A percentile compares a stretch with the other conserved stretches of the same genome.
These are phyloP conservation scores for Blomia tropicalis DNA, from an alignment of 2,888 invertebrate species.

Conservation along the genomic window DNA sequence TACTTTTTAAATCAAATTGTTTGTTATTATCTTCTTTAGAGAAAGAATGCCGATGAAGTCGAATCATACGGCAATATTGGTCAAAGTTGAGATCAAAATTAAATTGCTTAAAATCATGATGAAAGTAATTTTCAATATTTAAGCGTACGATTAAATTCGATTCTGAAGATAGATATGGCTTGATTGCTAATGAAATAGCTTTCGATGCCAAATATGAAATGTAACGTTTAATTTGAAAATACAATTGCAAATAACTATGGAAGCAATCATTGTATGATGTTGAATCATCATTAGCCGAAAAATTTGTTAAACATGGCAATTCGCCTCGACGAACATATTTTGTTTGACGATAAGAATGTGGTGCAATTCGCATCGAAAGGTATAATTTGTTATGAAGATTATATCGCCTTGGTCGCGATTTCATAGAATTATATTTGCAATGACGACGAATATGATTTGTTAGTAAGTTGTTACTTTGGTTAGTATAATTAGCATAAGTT, in stretches of 20 bases:
- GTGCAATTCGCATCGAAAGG: background rate
- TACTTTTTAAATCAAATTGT: background rate
- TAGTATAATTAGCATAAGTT: too few species aligned
- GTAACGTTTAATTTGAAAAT: background rate
- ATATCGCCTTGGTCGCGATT: background rate
- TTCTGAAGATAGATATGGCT: background rate
- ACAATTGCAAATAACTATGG: background rate
- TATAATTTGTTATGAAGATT: background rate
- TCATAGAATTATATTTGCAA: background rate
- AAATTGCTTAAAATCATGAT: background rate
- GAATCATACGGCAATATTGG: background rate
- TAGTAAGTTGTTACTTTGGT: too few species aligned
- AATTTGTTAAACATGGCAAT: background rate
- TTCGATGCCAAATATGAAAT: background rate
- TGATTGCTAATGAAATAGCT: background rate
- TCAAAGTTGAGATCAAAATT: background rate
- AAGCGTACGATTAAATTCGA: background rate
- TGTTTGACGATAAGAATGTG: background rate
- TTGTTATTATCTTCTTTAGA: background rate
- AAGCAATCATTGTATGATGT: constrained; percentile 4
- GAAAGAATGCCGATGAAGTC: too few species aligned
- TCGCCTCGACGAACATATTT: background rate
- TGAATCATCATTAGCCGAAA: background rate
- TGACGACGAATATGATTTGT: background rate
- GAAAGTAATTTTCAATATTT: background rate